Conservation (phyloP, 2,888 invertebrate species). For the Yponomeuta cagnagella region DNA sequence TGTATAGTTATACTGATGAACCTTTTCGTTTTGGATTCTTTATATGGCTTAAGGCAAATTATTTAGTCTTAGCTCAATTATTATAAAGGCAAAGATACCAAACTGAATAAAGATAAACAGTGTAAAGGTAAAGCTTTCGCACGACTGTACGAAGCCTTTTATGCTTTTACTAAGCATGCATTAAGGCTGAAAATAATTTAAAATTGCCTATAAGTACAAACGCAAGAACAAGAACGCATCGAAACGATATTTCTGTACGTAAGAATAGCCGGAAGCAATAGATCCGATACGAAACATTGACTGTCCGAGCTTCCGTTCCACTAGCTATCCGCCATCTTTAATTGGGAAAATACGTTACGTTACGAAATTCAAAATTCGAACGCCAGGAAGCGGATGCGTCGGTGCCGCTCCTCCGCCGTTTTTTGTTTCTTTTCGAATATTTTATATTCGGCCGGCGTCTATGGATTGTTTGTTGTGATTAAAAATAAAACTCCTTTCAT, state of each 20-base stretch:
- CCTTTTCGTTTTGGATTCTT: too few relatives aligned
- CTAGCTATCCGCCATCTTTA: slow-evolving; percentile 34
- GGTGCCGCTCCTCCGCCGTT: slow-evolving; percentile 36
- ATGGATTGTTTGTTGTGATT: slow-evolving; percentile 49
- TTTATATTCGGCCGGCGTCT: slow-evolving; percentile 54
- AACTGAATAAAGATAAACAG: too few relatives aligned
- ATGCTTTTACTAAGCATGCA: too few relatives aligned
- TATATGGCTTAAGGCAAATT: too few relatives aligned
- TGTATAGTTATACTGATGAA: too few relatives aligned
- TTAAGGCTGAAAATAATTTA: too few relatives aligned
- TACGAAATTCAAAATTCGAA: slow-evolving; percentile 35
- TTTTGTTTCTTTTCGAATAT: slow-evolving; percentile 43
- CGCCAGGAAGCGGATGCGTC: slow-evolving; percentile 66
- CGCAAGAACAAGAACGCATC: too few relatives aligned
- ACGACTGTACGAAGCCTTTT: too few relatives aligned
- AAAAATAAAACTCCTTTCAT: slow-evolving; percentile 64
- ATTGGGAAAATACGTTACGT: slow-evolving; percentile 39
- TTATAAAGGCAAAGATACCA: too few relatives aligned
- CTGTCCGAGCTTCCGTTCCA: slow-evolving; percentile 37
- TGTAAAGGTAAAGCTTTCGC: too few relatives aligned
- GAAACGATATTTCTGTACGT: neutral
- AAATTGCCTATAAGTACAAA: too few relatives aligned
- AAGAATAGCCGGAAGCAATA: slow-evolving; percentile 5
- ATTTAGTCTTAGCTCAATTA: too few relatives aligned
- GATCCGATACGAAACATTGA: slow-evolving; percentile 22